A percentile compares a stretch with the other conserved stretches of the same genome.
Evolutionary conservation across 2,797 vertebrate genomes (phyloP).

Genomic region (Pteronotus mesoamericanus): DNA sequence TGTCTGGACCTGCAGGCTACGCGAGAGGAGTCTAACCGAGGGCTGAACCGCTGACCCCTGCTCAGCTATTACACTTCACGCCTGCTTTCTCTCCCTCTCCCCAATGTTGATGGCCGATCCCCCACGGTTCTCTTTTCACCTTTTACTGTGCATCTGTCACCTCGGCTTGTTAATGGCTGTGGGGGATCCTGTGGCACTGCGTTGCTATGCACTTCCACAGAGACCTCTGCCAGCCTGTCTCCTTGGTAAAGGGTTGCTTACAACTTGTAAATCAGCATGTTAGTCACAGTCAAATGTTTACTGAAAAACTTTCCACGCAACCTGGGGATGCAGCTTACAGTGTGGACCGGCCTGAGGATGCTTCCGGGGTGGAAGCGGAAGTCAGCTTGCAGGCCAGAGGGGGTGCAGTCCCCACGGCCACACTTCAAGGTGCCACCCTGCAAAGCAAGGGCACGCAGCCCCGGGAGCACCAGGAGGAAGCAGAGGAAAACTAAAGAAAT

Average conservation of each 20-base stretch:
- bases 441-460: not conserved
- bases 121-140: slow-evolving; percentile 76
- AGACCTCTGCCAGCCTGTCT: slow-evolving; percentile 50
- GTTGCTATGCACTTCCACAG: not conserved
- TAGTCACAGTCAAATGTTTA: not conserved
- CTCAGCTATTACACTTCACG: slow-evolving; percentile 62
- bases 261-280: slow-evolving; percentile 55
- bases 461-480: not conserved
- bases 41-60: slow-evolving; percentile 59
- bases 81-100: slow-evolving; percentile 71
- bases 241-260: slow-evolving; percentile 46
- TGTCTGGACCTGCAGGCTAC: slow-evolving; percentile 16
- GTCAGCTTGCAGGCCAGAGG: fast-evolving
- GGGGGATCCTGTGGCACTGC: not conserved
- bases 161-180: slow-evolving; percentile 70
- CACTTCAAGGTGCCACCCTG: not conserved
- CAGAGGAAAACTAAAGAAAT: not conserved
- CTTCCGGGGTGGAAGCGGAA: not conserved
- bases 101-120: slow-evolving; percentile 73
- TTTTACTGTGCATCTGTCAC: slow-evolving; percentile 60
- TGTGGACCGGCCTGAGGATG: fast-evolving
- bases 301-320: slow-evolving; percentile 32
- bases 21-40: slow-evolving; percentile 24
- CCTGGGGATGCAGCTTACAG: not conserved
- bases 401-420: not conserved